Conservation (phyloP, 2,113 vertebrate genomes). For the Boleophthalmus pectinirostris region DNA sequence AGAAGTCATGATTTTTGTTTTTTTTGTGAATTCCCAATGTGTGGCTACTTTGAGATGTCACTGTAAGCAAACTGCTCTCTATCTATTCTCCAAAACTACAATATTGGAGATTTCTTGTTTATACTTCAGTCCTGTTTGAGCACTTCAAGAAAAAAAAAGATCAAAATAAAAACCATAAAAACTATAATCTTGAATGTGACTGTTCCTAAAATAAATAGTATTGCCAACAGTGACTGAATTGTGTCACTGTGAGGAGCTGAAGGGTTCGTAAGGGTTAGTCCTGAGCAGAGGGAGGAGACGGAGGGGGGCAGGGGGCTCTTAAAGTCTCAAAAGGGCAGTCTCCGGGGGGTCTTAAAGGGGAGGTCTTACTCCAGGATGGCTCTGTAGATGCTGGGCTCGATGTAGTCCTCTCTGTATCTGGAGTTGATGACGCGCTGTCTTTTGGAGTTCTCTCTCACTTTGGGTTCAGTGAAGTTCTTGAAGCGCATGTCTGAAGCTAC, state of each 20-base stretch:
- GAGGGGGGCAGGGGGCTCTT: constrained; percentile 17
- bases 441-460: constrained; percentile 92
- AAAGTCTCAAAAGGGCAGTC: constrained; percentile 24
- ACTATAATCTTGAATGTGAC: not conserved
- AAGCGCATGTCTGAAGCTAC: constrained; percentile 98
- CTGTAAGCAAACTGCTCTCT: not conserved
- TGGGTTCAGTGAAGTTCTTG: constrained; percentile 89
- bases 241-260: not conserved
- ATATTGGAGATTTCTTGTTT: not conserved
- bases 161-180: not conserved
- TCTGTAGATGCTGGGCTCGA: constrained; percentile 92
- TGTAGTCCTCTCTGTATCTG: constrained; percentile 93
- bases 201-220: not conserved
- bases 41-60: not conserved
- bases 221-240: not conserved
- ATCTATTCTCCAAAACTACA: not conserved
- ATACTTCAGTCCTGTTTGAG: not conserved
- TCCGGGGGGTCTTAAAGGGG: not conserved
- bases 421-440: constrained; percentile 96
- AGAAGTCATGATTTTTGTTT: too few species aligned
- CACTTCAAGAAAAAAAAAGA: not conserved
- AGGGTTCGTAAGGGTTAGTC: constrained; percentile 51
- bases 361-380: constrained; percentile 93
- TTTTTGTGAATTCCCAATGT: not conserved
- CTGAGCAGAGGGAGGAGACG: constrained; percentile 18